A percentile compares a stretch with the other conserved stretches of the same genome.
These are phyloP conservation scores for Phoxinus phoxinus DNA, from an alignment of 2,113 vertebrate genomes.

Conservation along the genomic window DNA sequence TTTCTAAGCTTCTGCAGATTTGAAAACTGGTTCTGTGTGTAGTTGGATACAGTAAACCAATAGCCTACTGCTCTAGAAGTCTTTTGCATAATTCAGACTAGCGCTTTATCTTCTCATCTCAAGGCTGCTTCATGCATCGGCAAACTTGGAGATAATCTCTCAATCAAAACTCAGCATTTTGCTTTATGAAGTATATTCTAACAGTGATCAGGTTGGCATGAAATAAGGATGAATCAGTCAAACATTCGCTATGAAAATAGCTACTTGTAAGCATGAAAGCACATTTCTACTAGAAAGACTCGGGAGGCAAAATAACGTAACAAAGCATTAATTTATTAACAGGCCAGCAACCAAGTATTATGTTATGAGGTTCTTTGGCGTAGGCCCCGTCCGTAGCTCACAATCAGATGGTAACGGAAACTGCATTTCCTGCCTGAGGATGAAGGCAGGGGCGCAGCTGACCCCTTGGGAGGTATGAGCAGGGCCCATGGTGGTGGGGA, in stretches of 20 bases:
- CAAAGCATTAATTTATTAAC: no score
- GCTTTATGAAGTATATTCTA: constrained; percentile 1
- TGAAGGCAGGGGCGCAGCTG: no score
- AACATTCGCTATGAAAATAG: background rate
- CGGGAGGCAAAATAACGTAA: no score
- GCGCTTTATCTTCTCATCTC: background rate
- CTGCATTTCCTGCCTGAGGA: no score
- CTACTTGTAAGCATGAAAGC: background rate
- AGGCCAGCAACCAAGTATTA: no score
- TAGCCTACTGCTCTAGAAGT: background rate
- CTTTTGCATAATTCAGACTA: constrained; percentile 9
- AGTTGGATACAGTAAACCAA: constrained; percentile 14
- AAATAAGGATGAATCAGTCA: background rate
- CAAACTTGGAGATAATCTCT: constrained; percentile 19
- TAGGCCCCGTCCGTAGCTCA: no score
- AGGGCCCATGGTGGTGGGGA: no score
- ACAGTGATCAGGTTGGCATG: constrained; percentile 6
- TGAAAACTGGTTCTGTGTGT: constrained; percentile 15
- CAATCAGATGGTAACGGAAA: no score
- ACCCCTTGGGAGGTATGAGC: no score
- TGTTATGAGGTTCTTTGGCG: no score
- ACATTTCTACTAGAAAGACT: no score
- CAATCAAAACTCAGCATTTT: background rate
- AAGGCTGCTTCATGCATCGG: background rate
- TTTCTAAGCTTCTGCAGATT: constrained; percentile 10